Evolutionary conservation across 2,113 vertebrate species (phyloP).

Genomic region (Athene cunicularia): DNA sequence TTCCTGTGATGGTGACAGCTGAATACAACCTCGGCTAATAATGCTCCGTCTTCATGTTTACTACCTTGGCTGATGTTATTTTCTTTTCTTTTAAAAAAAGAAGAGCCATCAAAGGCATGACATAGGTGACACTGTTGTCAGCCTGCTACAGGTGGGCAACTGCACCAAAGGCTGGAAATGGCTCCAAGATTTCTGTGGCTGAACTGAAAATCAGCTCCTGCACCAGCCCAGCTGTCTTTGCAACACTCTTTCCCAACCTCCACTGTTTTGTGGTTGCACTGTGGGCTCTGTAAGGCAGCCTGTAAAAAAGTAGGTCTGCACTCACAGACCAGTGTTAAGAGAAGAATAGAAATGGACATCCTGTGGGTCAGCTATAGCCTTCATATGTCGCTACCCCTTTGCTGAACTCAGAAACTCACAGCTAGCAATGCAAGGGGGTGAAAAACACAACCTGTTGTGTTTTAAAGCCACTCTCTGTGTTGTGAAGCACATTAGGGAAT

Average conservation of each 20-base stretch:
- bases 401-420: background rate
- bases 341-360: background rate
- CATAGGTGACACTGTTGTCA: background rate
- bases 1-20: background rate
- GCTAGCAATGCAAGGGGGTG: background rate
- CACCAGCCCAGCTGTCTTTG: background rate
- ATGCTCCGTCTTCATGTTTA: background rate
- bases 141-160: background rate
- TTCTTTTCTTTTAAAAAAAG: background rate
- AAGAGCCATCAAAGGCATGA: background rate
- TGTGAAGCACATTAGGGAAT: background rate
- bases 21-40: background rate
- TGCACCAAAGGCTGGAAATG: background rate
- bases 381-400: accelerated
- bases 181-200: background rate
- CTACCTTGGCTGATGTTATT: background rate
- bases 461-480: background rate
- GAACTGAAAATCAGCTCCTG: accelerated
- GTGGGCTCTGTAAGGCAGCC: background rate
- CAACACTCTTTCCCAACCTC: background rate
- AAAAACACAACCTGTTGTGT: background rate
- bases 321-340: accelerated
- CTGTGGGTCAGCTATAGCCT: background rate
- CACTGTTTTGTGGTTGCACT: background rate
- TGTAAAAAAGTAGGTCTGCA: background rate